Percentiles rank a stretch among this genome's conserved stretches.
These are phyloP conservation scores for Atethmia centrago DNA, from an alignment of 2,888 invertebrate genomes.

Conservation along the genomic window DNA sequence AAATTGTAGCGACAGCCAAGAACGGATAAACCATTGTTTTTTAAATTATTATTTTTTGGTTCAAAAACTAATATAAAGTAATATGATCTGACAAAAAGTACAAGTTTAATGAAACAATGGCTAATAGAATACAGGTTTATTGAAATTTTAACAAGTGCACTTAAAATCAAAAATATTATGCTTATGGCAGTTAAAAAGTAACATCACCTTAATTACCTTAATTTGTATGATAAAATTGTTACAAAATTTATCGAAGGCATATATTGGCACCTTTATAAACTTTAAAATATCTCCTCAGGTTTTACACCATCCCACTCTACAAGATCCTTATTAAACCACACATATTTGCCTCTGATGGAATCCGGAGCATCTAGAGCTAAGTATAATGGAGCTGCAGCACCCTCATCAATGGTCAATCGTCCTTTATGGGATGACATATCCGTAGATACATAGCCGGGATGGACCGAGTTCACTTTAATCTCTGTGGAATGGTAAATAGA, in stretches of 20 bases:
- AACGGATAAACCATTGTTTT: too few species aligned
- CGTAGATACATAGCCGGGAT: conserved; percentile 94
- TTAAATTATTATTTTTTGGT: conserved; percentile 1
- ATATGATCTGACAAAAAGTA: background rate
- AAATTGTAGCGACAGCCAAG: too few species aligned
- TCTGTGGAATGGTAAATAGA: conserved; percentile 65
- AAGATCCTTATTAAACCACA: conserved; percentile 43
- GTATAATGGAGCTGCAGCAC: conserved; percentile 88
- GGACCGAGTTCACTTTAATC: conserved; percentile 92
- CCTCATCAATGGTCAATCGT: conserved; percentile 87
- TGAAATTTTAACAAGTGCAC: conserved; percentile 5
- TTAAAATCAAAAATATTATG: background rate
- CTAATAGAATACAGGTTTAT: conserved; percentile 17
- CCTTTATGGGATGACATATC: conserved; percentile 94
- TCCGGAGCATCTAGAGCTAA: conserved; percentile 45
- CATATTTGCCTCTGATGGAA: conserved; percentile 30
- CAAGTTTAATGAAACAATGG: conserved; percentile 9
- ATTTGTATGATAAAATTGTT: background rate
- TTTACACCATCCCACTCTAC: conserved; percentile 32
- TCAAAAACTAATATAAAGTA: background rate
- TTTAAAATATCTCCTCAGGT: conserved; percentile 7
- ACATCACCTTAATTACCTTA: background rate
- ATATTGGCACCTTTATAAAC: background rate
- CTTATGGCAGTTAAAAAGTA: background rate
- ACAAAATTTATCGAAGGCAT: background rate